Percentiles rank a stretch among this genome's conserved stretches.
These are phyloP conservation scores for Himalopsyche japonica DNA, from an alignment of 2,888 invertebrate species.

Conservation along the genomic window DNA sequence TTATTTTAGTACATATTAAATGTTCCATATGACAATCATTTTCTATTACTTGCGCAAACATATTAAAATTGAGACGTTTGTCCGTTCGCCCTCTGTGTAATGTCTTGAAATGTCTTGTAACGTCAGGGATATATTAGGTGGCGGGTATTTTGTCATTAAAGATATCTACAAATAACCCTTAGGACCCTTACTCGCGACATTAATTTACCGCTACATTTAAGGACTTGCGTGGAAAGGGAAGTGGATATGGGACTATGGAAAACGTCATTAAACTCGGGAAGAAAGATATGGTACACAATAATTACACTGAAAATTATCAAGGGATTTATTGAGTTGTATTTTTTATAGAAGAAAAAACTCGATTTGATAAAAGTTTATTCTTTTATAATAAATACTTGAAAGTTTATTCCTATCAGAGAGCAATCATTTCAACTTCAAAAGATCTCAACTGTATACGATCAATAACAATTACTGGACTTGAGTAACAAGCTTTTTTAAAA, in stretches of 20 bases:
- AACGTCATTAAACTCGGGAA: neutral
- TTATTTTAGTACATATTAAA: too few relatives aligned
- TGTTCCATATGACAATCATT: too few relatives aligned
- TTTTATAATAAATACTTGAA: too few relatives aligned
- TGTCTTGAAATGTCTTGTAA: conserved; percentile 25
- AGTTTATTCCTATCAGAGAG: too few relatives aligned
- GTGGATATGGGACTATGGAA: neutral
- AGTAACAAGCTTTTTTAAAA: too few relatives aligned
- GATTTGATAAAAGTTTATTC: too few relatives aligned
- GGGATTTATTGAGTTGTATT: too few relatives aligned
- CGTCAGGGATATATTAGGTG: conserved; percentile 20
- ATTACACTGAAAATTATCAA: too few relatives aligned
- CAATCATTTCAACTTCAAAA: too few relatives aligned
- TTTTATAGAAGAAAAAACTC: too few relatives aligned
- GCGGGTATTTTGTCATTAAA: conserved; percentile 39
- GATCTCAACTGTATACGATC: too few relatives aligned
- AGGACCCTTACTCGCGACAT: conserved; percentile 31
- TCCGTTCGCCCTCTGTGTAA: neutral
- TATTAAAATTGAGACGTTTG: neutral
- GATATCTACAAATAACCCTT: conserved; percentile 38
- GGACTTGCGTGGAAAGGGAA: conserved; percentile 1
- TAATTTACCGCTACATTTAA: conserved; percentile 34
- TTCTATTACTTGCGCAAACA: neutral
- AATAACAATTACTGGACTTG: too few relatives aligned
- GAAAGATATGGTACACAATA: neutral